Percentiles rank a stretch among this genome's conserved stretches.
These are phyloP conservation scores for Neelides sp. DNA, from an alignment of 1,140 invertebrate species.

Conservation along the genomic window DNA sequence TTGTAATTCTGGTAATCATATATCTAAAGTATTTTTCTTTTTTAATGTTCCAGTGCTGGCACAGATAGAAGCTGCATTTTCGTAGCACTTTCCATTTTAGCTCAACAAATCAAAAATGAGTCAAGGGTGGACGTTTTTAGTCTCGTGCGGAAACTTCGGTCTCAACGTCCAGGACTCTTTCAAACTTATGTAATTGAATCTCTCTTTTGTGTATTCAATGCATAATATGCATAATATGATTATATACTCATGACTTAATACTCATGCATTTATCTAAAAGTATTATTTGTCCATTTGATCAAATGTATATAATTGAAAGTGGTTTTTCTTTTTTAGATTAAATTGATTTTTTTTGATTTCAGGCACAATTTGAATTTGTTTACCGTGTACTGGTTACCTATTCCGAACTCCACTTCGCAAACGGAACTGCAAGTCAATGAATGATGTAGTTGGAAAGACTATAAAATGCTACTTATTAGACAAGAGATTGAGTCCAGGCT, in stretches of 20 bases:
- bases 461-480: no score
- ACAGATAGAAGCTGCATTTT: slow-evolving; percentile 79
- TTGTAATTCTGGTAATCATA: not conserved
- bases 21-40: not conserved
- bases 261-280: not conserved
- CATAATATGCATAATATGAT: not conserved
- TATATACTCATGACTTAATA: not conserved
- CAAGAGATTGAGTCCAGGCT: no score
- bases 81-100: slow-evolving; percentile 68
- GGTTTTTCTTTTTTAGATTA: no score
- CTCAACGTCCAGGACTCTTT: slow-evolving; percentile 67
- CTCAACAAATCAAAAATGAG: slow-evolving; percentile 66
- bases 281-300: no score
- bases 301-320: not conserved
- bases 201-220: not conserved
- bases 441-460: no score
- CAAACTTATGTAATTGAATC: slow-evolving; percentile 58
- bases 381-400: slow-evolving; percentile 80
- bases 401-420: slow-evolving; percentile 58
- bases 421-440: slow-evolving; percentile 27
- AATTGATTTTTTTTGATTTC: slow-evolving; percentile 36
- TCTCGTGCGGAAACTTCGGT: slow-evolving; percentile 64
- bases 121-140: slow-evolving; percentile 73
- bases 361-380: slow-evolving; percentile 83
- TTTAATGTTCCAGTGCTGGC: slow-evolving; percentile 45